Evolutionary conservation across 2,888 invertebrate genomes (phyloP), one percentile per base, ranked within the genome.

Genomic region (Phasia obesa): DNA sequence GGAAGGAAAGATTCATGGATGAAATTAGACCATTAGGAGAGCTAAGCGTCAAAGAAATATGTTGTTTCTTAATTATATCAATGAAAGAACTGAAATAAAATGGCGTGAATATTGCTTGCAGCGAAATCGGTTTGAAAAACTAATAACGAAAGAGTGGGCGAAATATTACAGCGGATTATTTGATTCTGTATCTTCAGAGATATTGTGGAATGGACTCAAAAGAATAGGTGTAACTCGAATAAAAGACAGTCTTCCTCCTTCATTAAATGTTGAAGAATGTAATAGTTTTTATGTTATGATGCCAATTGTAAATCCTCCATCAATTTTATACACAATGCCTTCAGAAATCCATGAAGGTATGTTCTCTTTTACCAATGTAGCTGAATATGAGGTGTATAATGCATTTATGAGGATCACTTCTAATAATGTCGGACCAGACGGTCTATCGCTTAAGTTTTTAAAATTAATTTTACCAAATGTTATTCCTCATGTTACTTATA

Each of bases 91-190:
- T 27, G 27, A 27, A 27, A 6, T 27, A 27, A 27, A 27, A 27
- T 15, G 44, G 17, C 4, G 44, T n/a, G n/a, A 44, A 6, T 44
- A n/a, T 44, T 44, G 44, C 5, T 3, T 44, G 3, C 3, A n/a
- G 4, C 15, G 44, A 44, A 44, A 44, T 44, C 44, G 44, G 3
- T 1, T 35, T 21, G 59, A 70, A 13, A 49, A 35, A 15, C 5
- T 42, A n/a, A 53, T 53, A 15, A 51, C 53, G 35, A 67, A 53
- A 51, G 53, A 67, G 13, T 53, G 53, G 23, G 55, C 53, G 4
- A 42, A 25, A 31, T 25, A 25, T 25, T 55, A 69, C 9, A 27
- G 11, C 15, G 7, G 2, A 35, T 11, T 35, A 35, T 35, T 35
- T 35, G 6, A 35, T 9, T 9, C 35, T 11, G 11, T 15, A 19